Conservation (phyloP, 2,888 invertebrate genomes). For the Metellina segmentata region DNA sequence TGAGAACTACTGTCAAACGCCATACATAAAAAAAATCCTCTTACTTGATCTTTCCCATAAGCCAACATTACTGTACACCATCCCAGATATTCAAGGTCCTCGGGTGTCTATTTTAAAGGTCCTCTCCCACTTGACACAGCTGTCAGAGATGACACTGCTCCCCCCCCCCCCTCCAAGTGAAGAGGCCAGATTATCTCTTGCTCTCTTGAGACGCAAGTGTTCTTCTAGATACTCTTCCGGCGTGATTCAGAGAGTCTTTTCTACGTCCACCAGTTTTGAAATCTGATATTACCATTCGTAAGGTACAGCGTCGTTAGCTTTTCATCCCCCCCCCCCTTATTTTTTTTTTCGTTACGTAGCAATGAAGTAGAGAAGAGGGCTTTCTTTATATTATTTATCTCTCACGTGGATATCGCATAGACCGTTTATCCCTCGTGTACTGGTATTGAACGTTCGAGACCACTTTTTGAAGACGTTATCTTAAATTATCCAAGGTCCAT, state of each 20-base stretch:
- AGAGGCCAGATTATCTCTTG: not conserved
- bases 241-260: not conserved
- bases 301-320: not conserved
- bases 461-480: not conserved
- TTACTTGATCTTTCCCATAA: not conserved
- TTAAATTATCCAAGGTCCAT: not conserved
- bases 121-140: constrained; percentile 27
- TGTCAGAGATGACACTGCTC: not conserved
- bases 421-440: not conserved
- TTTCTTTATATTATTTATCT: not conserved
- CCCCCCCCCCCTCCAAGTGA: not conserved
- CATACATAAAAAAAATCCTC: no score
- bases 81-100: not conserved
- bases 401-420: not conserved
- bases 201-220: not conserved
- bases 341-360: not conserved
- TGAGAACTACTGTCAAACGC: no score
- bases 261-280: not conserved
- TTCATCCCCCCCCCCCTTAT: not conserved
- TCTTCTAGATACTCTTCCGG: not conserved
- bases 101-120: constrained; percentile 1
- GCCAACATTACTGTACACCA: not conserved
- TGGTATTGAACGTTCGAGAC: not conserved
- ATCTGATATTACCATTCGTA: not conserved
- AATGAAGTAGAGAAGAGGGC: not conserved